Evolutionary conservation across 2,888 invertebrate genomes (phyloP), one percentile per base, ranked within the genome.

Genomic region (Polietes domitor): DNA sequence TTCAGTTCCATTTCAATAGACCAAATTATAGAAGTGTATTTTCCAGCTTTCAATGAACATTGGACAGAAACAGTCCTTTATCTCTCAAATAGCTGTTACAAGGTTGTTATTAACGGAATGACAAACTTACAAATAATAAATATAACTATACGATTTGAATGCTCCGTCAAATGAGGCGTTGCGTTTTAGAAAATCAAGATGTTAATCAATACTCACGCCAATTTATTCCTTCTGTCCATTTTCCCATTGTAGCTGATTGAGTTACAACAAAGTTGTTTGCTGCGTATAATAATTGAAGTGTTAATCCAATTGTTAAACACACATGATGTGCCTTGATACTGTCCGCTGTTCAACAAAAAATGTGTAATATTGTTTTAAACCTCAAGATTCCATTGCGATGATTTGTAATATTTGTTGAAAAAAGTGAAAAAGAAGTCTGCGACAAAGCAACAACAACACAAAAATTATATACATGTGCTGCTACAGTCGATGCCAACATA

Each of bases 221-320:
- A 15, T 47, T 47, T 47, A 47, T 47, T 47, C 47, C 2, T n/a
- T 47, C n/a, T 1, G 47, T 15, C 5, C 15, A n/a, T 12, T 47
- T 47, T n/a, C 5, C 6, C 47, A 47, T 47, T 47, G 47, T 47
- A 47, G n/a, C 47, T 47, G 47, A 47, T 47, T 47, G 12, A 47
- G 2, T 15, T 47, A 47, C n/a, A 47, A 47, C 15, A 12, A 3
- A 15, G n/a, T 47, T 47, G 47, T 47, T 7, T 15, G n/a, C n/a
- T 47, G 47, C n/a, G 4, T 43, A 63, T n/a, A 26, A 61, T 76
- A 26, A 76, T 73, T 76, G 73, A 71, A 83, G 58, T 75, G 74
- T 82, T 78, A 82, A 82, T 71, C 32, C 73, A 73, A 82, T 76
- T 80, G 77, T 83, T 80, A 76, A 83, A 63, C 72, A 61, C n/a